Percentiles rank a stretch among this genome's conserved stretches.
These are phyloP conservation scores for Lobophora halterata DNA, from an alignment of 2,888 invertebrate genomes.

Conservation along the genomic window DNA sequence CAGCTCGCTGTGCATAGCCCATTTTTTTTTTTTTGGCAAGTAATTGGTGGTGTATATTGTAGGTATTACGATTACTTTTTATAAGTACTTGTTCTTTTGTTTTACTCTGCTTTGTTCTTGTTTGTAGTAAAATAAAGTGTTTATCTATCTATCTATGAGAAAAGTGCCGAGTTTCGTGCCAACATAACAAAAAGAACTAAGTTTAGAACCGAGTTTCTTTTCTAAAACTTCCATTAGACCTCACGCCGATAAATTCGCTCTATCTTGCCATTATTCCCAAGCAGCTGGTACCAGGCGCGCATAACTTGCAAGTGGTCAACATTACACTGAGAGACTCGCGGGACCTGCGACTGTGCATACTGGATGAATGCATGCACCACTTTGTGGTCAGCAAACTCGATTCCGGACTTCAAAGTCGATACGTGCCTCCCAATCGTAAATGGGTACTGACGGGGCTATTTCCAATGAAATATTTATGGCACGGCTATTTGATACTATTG, in stretches of 20 bases:
- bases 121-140: too few relatives aligned
- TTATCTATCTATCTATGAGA: too few relatives aligned
- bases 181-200: too few relatives aligned
- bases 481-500: conserved; percentile 8
- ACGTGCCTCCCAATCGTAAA: conserved; percentile 30
- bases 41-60: too few relatives aligned
- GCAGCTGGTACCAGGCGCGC: conserved; percentile 44
- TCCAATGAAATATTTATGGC: conserved; percentile 17
- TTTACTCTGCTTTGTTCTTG: too few relatives aligned
- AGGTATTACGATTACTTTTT: too few relatives aligned
- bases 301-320: conserved; percentile 56
- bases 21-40: too few relatives aligned
- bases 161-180: too few relatives aligned
- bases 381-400: conserved; percentile 75
- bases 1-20: too few relatives aligned
- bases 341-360: conserved; percentile 38
- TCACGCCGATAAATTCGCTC: conserved; percentile 24
- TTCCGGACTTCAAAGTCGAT: conserved; percentile 75
- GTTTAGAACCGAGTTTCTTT: too few relatives aligned
- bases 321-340: conserved; percentile 46
- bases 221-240: too few relatives aligned
- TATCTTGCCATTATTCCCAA: conserved; percentile 32
- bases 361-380: conserved; percentile 34
- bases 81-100: too few relatives aligned
- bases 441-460: conserved; percentile 16